Base-by-base conservation (phyloP, 2,797 vertebrate genomes). In the Rhabdomys pumilio region DNA sequence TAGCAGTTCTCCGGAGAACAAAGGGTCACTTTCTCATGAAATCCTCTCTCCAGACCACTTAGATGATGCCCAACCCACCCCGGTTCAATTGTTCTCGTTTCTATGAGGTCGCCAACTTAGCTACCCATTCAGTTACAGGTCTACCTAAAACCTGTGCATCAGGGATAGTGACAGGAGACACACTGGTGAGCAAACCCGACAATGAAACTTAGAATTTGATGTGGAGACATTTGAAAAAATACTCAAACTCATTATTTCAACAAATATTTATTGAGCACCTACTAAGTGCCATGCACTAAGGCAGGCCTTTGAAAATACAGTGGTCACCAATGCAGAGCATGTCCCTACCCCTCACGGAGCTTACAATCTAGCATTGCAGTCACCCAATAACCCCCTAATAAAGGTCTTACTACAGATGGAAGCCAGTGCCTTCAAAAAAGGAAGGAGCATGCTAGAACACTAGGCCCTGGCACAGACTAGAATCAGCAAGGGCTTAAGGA, bases 181-280 rank as follows among this genome's bases (percentile, higher is more conserved):
- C 29, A 79, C 94, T 53, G 47, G 87, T 95, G 89, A 97, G 47
- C 76, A 96, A 94, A 91, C 65, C 53, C 63, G 14, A 83, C 90
- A 95, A 96, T 86, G 82, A 96, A 96, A 89, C 88, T 96, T 88
- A 94, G 59, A 88, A 85, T 89, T 96, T 55, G 81, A 61, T 90
- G 89, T 93, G 34, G 81, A 84, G 80, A 91, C 83, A 97, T 95
- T 93, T 65, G 93, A 98, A 97, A 96, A 97, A 97, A 97, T 95
- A 98, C 97, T 97, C 97, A 96, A 94, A 98, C 94, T 98, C 97
- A 88, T 96, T 97, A 96, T 96, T 98, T 98, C 94, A 98, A 93
- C 97, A 97, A 97, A 97, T 85, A 97, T 98, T 98, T 98, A 98
- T 98, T 98, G 94, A 97, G 94, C 88, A 95, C 95, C 85, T 94